Conservation (phyloP, 2,113 vertebrate species). For the Empidonax traillii region DNA sequence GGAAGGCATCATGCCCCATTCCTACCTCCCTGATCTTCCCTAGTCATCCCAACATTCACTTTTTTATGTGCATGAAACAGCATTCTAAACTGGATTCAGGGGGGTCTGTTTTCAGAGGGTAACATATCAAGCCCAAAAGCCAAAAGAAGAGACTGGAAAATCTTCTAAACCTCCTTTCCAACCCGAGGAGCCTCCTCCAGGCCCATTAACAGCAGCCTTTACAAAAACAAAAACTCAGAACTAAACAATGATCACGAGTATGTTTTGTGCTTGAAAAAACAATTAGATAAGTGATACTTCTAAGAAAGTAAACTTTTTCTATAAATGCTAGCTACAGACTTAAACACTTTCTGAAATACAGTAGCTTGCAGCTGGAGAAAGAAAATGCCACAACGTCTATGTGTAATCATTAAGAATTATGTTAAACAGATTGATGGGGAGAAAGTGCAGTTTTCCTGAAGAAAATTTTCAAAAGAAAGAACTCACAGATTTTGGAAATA, state of each 20-base stretch:
- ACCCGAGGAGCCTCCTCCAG: fast-evolving
- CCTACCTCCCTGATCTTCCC: background rate
- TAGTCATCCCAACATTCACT: background rate
- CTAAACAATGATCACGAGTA: background rate
- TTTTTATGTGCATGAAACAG: background rate
- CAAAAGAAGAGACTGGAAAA: background rate
- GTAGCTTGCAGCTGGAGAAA: conserved; percentile 30
- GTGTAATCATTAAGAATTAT: background rate
- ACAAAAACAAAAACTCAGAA: background rate
- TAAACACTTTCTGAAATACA: conserved; percentile 14
- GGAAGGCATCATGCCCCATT: background rate
- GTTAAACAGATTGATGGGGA: conserved; percentile 9
- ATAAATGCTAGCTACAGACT: background rate
- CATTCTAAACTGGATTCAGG: background rate
- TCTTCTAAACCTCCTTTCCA: background rate
- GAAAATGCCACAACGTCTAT: background rate
- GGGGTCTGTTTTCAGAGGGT: background rate
- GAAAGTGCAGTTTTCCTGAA: conserved; percentile 5
- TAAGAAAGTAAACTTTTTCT: conserved; percentile 9
- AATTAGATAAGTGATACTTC: conserved; percentile 19
- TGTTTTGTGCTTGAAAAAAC: background rate
- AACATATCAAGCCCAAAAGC: background rate
- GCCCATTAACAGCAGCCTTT: background rate
- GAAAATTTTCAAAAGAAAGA: background rate
- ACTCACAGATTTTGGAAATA: background rate